Base-by-base conservation (phyloP, 2,113 vertebrate species). In the Glareola pratincola region DNA sequence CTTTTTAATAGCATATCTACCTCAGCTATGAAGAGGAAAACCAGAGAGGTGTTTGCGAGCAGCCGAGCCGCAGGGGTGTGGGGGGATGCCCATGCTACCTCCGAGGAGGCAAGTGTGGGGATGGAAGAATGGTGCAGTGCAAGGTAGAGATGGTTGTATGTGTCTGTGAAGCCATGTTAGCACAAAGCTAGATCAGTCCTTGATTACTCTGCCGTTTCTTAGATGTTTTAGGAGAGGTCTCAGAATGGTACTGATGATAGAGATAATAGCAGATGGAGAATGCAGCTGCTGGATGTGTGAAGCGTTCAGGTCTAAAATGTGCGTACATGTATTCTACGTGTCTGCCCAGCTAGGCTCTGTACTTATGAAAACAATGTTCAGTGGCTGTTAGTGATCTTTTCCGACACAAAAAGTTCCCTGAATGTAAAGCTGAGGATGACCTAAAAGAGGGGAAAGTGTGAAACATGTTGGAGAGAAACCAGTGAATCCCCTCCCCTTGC, bases 271-370 rank as follows among this genome's bases (percentile, higher is more conserved):
- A 76, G 41, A 43, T 76, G 91, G 68, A 68, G 83, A 84, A 59
- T 97, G 92, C 96, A 97, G 93, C 94, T 82, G 50, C 47, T 78
- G 53, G 30, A 67, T 85, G 56, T 20, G 3, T 26, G 27, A 75
- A 85, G 39, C 41, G 13, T 72, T 88, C 60, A 47, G 48, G 50
- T 78, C 34, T 92, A 80, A 85, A 81, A 66, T 21, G 12, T 14
- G 4, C 11, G 16, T 16, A 4, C 26, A 6, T 0, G 0, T 64
- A 4, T 78, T 74, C n/a, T 45, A 4, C 4, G 24, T 36, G 23
- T 27, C 12, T 57, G 30, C 23, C 32, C 74, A 62, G 30, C 47
- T 19, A 64, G 17, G 16, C 26, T 53, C 27, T 60, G 57, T 88
- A 77, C 37, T 59, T 36, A 10, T 0, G 36, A 34, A 76, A 54